Evolutionary conservation across 2,888 invertebrate species (phyloP), one percentile per base, ranked within the genome.

Genomic region (Tipula unca): DNA sequence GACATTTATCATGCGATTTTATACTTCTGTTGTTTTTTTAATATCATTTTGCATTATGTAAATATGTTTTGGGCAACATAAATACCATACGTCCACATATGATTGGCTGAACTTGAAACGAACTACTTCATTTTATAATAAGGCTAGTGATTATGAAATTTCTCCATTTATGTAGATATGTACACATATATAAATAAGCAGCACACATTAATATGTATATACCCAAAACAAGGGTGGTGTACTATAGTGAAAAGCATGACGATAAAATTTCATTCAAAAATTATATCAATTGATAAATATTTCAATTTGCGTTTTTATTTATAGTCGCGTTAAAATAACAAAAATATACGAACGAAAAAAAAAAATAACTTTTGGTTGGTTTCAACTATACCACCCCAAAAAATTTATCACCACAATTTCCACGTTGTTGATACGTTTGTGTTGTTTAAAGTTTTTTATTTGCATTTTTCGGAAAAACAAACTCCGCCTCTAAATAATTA

Each of bases 1-100:
- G 85, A 85, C 39, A 85, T 85, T 85, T 39, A 85, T 39, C 85
- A 85, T 85, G 85, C 85, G 29, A 85, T 85, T 17, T 85, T 85
- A 39, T 85, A 36, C 6, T 69, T 69, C 69, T 25, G 69, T 69
- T 69, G 13, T 25, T 69, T 69, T 14, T n/a, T n/a, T n/a, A n/a
- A 20, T n/a, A 35, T 84, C 36, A 36, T 29, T 83, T 29, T 32
- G 6, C 32, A 10, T 35, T 84, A 84, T 84, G 36, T 17, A 84
- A 84, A 69, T 69, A 69, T 69, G 25, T 25, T 69, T 69, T 69
- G 13, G 25, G 13, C 69, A 69, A 25, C 69, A 69, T 69, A 69
- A 69, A 69, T 69, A 10, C 3, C 10, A 25, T 69, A 25, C 69
- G n/a, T n/a, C n/a, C n/a, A n/a, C 8, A 13, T 69, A 69, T 69